Conservation (phyloP, 2,888 invertebrate genomes). For the Acanthosepion lycidas region DNA sequence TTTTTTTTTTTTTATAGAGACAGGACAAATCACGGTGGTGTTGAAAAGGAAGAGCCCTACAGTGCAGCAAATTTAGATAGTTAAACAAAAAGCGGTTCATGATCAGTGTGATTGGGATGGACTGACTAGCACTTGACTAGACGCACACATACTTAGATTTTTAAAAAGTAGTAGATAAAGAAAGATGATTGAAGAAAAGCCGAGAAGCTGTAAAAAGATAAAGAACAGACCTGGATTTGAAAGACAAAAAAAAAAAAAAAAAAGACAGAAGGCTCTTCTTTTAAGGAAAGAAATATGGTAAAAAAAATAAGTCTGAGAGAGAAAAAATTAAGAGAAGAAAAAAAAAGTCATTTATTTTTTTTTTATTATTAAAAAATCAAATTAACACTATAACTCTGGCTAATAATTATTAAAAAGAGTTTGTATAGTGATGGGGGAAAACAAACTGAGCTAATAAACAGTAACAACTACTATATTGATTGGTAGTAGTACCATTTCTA, state of each 20-base stretch:
- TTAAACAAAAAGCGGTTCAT: neutral
- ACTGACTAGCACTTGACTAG: neutral
- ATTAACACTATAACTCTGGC: too few relatives aligned
- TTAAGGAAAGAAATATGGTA: neutral
- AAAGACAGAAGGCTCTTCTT: neutral
- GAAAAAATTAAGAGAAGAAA: too few relatives aligned
- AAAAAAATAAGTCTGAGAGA: too few relatives aligned
- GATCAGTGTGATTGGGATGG: neutral
- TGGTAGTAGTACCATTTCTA: neutral
- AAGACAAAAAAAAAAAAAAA: neutral
- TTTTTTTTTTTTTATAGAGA: neutral
- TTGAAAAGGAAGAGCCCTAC: neutral
- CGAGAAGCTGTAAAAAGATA: neutral
- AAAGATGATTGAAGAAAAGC: neutral
- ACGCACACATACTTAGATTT: neutral
- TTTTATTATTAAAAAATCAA: too few relatives aligned
- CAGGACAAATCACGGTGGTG: neutral
- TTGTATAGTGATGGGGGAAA: too few relatives aligned
- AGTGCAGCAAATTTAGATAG: neutral
- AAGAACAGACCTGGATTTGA: neutral
- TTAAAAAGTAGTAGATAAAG: neutral
- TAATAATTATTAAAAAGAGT: too few relatives aligned
- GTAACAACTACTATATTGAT: slow-evolving; percentile 1
- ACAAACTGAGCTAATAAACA: neutral
- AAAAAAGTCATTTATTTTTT: too few relatives aligned